Base-by-base conservation (phyloP, 2,888 invertebrate genomes). In the Eudemis profundana region DNA sequence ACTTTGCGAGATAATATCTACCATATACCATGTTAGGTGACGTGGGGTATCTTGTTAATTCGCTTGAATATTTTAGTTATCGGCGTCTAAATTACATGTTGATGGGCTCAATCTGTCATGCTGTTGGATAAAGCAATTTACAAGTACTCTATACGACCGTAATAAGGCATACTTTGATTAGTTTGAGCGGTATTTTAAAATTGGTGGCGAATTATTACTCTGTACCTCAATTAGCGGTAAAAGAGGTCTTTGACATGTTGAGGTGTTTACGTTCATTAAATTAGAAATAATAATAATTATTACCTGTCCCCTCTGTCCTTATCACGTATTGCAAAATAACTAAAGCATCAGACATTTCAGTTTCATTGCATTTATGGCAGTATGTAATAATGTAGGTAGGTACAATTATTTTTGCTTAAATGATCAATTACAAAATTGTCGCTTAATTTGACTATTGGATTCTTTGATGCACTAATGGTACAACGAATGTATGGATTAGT, bases 51-150 rank as follows among this genome's bases (percentile, higher is more conserved):
- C 59, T 59, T 38, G 53, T 60, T 44, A 64, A 65, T 60, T 40
- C 29, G 51, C 53, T 60, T 65, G 38, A 65, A 65, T 65, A 65
- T 60, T 65, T 65, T 53, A 65, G 46, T 40, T 65, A 65, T 65
- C 59, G 60, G 51, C 65, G 40, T 46, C 40, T 36, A 65, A 65
- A 60, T 65, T 60, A 65, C 60, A 47, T 15, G 46, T 40, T 65
- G 65, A 65, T 60, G 65, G 59, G 15, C 36, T 7, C 38, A 60
- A 65, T 65, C 53, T 53, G 40, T 60, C 65, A 53, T 65, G 64
- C 42, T 47, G 57, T 47, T 12, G 15, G 21, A 40, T 29, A 64
- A 59, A 2, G 23, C 57, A 21, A 21, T 27, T 57, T 14, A 21
- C 7, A 36, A 44, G 27, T 17, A 10, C 50, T 21, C 51, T 38